Percentiles rank a stretch among this genome's conserved stretches.
phyloP scores from a whole-genome alignment of 92 coral and sea anemone genomes.

The Palythoa grandiflora region DNA sequence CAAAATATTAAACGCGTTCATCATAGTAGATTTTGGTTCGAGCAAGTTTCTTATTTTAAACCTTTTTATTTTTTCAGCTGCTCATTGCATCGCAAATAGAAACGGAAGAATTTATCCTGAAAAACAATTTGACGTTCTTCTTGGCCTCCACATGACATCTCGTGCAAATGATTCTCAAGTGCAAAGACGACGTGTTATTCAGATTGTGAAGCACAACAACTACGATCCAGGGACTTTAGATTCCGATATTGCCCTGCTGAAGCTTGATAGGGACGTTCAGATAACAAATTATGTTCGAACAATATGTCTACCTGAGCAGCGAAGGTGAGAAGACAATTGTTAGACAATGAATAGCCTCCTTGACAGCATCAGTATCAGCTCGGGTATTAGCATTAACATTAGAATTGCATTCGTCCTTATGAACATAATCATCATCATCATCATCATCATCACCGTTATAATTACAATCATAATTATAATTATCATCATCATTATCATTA shows the following conservation, averaged over 20 bases:
- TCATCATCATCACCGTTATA: no score
- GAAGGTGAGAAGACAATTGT: conserved; percentile 59
- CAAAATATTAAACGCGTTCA: no score
- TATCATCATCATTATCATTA: no score
- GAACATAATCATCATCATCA: no score
- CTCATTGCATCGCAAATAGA: conserved; percentile 84
- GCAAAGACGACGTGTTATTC: conserved; percentile 72
- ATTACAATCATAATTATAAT: no score
- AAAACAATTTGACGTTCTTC: conserved; percentile 55
- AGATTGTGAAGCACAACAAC: conserved; percentile 77
- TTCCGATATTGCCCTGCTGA: conserved; percentile 89
- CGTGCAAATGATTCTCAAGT: conserved; percentile 77
- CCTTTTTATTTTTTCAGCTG: conserved; percentile 65
- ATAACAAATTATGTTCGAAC: conserved; percentile 86
- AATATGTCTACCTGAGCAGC: conserved; percentile 84
- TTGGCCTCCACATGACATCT: conserved; percentile 79
- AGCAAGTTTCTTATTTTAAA: no score
- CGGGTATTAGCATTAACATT: no score
- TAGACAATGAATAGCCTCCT: no score
- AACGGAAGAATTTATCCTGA: conserved; percentile 52
- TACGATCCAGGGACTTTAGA: conserved; percentile 73
- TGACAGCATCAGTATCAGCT: no score
- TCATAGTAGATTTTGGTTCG: no score
- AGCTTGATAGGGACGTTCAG: conserved; percentile 76
- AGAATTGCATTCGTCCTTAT: no score